A percentile compares a stretch with the other conserved stretches of the same genome.
phyloP scores from a whole-genome alignment of 1,140 invertebrate genomes.

The Dufourea novaeangliae region DNA sequence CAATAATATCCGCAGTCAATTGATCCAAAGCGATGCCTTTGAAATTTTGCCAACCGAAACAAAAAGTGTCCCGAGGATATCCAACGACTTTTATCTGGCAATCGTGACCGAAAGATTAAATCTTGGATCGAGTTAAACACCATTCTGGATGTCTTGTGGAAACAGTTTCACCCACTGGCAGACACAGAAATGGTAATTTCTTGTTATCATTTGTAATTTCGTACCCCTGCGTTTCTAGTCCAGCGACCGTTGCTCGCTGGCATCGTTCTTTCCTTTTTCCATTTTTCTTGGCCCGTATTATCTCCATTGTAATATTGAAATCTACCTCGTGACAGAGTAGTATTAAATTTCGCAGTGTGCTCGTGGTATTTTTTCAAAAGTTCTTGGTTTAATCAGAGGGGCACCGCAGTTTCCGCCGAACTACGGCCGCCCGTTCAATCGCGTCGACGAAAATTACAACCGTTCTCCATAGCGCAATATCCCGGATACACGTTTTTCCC shows the following conservation, averaged over 20 bases:
- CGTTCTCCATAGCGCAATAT: background rate
- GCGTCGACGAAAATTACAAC: background rate
- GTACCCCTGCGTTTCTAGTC: too few species aligned
- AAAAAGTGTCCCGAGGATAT: slow-evolving; percentile 3
- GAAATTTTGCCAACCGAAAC: slow-evolving; percentile 58
- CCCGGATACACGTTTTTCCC: background rate
- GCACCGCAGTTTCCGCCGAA: too few species aligned
- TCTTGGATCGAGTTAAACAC: background rate
- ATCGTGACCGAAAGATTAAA: background rate
- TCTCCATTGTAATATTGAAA: too few species aligned
- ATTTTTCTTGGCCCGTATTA: too few species aligned
- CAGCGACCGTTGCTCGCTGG: too few species aligned
- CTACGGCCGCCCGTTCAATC: too few species aligned
- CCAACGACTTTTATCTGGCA: background rate
- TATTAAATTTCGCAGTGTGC: too few species aligned
- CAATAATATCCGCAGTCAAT: slow-evolving; percentile 63
- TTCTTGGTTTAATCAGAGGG: background rate
- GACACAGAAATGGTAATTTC: background rate
- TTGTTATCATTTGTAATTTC: too few species aligned
- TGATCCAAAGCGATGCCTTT: slow-evolving; percentile 61
- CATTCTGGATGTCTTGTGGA: background rate
- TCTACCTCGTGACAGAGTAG: too few species aligned
- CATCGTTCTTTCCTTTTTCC: too few species aligned
- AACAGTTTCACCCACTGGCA: background rate
- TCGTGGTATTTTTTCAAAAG: too few species aligned